These are phyloP conservation scores for Cryptophagus acutangulus DNA, from an alignment of 2,888 invertebrate species.

Conservation along the genomic window DNA sequence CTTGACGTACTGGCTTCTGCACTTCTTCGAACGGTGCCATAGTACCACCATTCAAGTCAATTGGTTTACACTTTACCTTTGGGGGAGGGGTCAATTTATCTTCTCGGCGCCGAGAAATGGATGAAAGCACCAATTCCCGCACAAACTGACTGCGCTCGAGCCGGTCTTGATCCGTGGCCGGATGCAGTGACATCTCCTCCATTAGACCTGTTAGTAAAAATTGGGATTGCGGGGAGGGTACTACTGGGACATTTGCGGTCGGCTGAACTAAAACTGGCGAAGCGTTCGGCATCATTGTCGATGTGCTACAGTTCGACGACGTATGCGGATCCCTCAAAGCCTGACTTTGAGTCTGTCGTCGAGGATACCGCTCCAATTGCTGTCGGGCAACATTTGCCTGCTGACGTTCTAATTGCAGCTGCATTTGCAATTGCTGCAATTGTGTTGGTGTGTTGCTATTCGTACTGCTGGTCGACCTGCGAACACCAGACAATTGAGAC, in stretches of 20 bases:
- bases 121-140: constrained; percentile 63
- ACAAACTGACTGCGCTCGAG: constrained; percentile 65
- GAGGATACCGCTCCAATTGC: constrained; percentile 83
- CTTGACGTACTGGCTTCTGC: constrained; percentile 23
- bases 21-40: constrained; percentile 15
- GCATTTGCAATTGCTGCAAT: constrained; percentile 93
- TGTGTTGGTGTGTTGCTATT: constrained; percentile 66
- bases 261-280: constrained; percentile 41
- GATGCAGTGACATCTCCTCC: constrained; percentile 55
- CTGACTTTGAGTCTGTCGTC: constrained; percentile 66
- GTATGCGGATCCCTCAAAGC: constrained; percentile 34
- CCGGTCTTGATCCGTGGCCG: constrained; percentile 53
- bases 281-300: constrained; percentile 42
- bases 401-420: constrained; percentile 84
- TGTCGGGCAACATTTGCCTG: constrained; percentile 83
- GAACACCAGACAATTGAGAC: constrained; percentile 90
- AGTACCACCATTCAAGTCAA: no score
- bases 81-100: constrained; percentile 17
- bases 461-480: constrained; percentile 60
- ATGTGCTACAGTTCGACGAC: constrained; percentile 34
- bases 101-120: constrained; percentile 31
- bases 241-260: constrained; percentile 37
- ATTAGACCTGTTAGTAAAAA: constrained; percentile 43
- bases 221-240: constrained; percentile 41
- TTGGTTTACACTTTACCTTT: constrained; percentile 17